Evolutionary conservation across 2,888 invertebrate species (phyloP), one percentile per base, ranked within the genome.

Genomic region (Drosophila eohydei): DNA sequence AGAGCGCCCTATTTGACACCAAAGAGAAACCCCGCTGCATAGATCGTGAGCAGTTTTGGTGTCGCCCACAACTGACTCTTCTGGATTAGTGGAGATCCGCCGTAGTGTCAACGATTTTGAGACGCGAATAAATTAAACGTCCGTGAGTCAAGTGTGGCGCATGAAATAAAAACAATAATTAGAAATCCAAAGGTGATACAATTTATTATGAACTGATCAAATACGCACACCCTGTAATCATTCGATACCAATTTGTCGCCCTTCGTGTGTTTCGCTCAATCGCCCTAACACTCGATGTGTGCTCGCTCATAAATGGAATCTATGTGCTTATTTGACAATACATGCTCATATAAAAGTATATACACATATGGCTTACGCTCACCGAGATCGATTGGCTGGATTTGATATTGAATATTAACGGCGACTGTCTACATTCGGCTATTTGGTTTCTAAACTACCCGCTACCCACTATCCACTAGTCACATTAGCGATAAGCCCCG

Each of bases 401-500:
- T 16, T 5, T 32, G 50, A 46, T 70, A 64, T 80, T 66, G 66
- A 46, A 46, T 58, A 62, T 65, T 67, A 50, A 40, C 43, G 46
- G 36, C 52, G 48, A 48, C 64, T 69, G 70, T 36, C 41, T 51
- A 57, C 32, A 60, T 63, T 66, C 28, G 26, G 57, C 36, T 61
- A 71, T 81, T 81, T 71, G 61, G 68, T 65, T 75, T 40, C 56
- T 40, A 61, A 64, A 70, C 54, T 38, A 54, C 48, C 14, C 30
- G 14, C 4, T 30, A 48, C 54, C 12, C 14, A 30, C 28, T 46
- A 46, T 8, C n/a, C n/a, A 12, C 51, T 36, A 36, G 21, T 12
- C 4, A 34, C 7, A 34, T n/a, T 26, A 52, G 16, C 67, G 83
- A 83, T 88, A 83, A 85, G 75, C 83, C 70, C 66, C 72, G 71